Evolutionary conservation across 1,140 invertebrate species (phyloP), one percentile per base, ranked within the genome.

Genomic region (Brachionus koreanus): DNA sequence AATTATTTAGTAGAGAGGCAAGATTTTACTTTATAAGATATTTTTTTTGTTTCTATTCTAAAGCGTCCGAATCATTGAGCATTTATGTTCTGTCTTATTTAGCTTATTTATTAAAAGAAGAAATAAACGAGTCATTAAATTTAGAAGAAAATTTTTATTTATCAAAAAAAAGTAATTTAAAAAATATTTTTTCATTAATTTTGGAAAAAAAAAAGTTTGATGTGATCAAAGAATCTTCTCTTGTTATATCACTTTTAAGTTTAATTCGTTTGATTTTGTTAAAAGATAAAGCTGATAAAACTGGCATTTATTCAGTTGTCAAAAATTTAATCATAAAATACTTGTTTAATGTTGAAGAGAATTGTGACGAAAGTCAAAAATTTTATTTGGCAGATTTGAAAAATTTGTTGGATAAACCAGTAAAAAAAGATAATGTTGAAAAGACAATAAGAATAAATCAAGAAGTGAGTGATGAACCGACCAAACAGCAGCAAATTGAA

Each of bases 91-190:
- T 61, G 9, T 57, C 76, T 39, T 79, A 42, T 65, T 61, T 79
- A 25, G 7, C 57, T 16, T 79, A 79, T 61, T 16, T 79, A 12
- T 37, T 79, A 13, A 79, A 79, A 42, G 76, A 79, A 35, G 76
- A 79, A 43, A 10, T 79, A 16, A 65, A 57, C 33, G 49, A 79
- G 16, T 61, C 46, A 3, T 35, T 79, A 10, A 61, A 57, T 61
- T 46, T 74, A 10, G 16, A 46, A 23, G 49, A 79, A 42, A 33
- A 37, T 9, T 61, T 79, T 37, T 79, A 79, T 65, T 10, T 43
- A 9, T n/a, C 5, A 39, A 35, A 57, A 25, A 79, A 35, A 29
- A 23, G 46, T 3, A 37, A 79, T 57, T 33, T 79, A 23, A 46
- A 23, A 13, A 19, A 46, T 10, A 29, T 74, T 43, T 74, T 74